phyloP scores from a whole-genome alignment of 1,140 invertebrate genomes.

The Belonocnema kinseyi region DNA sequence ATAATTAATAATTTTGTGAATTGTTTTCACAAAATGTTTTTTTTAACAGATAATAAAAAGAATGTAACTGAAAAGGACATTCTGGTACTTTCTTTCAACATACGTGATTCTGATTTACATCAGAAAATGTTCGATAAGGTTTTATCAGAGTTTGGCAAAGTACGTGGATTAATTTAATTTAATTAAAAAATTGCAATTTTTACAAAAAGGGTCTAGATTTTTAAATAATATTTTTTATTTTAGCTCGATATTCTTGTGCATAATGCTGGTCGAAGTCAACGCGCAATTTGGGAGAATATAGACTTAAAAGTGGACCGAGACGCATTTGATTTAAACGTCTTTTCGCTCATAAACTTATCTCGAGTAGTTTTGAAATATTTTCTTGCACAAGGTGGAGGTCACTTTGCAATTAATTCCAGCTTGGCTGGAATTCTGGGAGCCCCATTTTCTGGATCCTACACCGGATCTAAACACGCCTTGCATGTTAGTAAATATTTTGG shows the following conservation, averaged over 20 bases:
- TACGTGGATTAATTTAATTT: background rate
- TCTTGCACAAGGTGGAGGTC: conserved; percentile 77
- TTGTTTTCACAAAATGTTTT: background rate
- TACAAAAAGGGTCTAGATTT: background rate
- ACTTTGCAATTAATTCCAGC: conserved; percentile 85
- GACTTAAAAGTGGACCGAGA: conserved; percentile 85
- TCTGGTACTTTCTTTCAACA: conserved; percentile 4
- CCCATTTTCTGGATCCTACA: conserved; percentile 87
- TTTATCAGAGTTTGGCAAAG: conserved; percentile 12
- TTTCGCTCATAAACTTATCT: conserved; percentile 84
- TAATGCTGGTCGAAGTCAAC: conserved; percentile 89
- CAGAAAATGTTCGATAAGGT: background rate
- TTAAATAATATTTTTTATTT: conserved; percentile 43
- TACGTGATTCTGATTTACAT: background rate
- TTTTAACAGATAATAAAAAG: conserved; percentile 33
- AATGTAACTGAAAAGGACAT: background rate
- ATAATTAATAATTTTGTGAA: conserved; percentile 1
- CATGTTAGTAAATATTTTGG: conserved; percentile 77
- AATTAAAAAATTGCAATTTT: too few relatives aligned
- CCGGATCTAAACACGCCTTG: conserved; percentile 87
- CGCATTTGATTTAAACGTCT: conserved; percentile 90
- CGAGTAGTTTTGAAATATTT: conserved; percentile 83
- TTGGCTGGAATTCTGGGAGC: conserved; percentile 82
- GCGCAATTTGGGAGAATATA: conserved; percentile 86
- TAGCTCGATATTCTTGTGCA: conserved; percentile 87